phyloP scores from a whole-genome alignment of 2,888 invertebrate genomes.

The Kuschelorhynchus macadamiae region DNA sequence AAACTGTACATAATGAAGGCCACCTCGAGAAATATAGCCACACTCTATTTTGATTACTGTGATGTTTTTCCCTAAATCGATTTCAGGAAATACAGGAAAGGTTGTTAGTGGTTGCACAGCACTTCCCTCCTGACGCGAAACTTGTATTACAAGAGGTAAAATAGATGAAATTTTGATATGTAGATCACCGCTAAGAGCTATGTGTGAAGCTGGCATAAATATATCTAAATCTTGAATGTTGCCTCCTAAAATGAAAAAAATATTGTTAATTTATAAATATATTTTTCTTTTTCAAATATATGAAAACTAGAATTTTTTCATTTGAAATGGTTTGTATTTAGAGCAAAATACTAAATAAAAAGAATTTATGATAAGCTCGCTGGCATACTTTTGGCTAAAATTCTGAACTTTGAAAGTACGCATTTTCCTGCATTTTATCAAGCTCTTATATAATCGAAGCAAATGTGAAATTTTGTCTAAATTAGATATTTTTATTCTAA shows the following conservation, averaged over 20 bases:
- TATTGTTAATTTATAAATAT: neutral
- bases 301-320: too few relatives aligned
- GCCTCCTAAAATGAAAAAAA: constrained; percentile 30
- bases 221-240: constrained; percentile 63
- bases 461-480: too few relatives aligned
- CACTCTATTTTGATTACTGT: constrained; percentile 72
- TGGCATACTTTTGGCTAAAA: too few relatives aligned
- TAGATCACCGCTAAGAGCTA: constrained; percentile 85
- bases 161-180: constrained; percentile 76
- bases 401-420: too few relatives aligned
- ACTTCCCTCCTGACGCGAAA: constrained; percentile 69
- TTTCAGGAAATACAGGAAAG: constrained; percentile 65
- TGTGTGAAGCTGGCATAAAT: constrained; percentile 78
- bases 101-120: constrained; percentile 62
- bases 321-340: too few relatives aligned
- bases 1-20: constrained; percentile 74
- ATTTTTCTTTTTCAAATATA: too few relatives aligned
- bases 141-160: constrained; percentile 65
- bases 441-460: too few relatives aligned
- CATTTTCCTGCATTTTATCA: too few relatives aligned
- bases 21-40: constrained; percentile 82
- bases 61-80: constrained; percentile 63
- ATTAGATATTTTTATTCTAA: too few relatives aligned
- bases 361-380: too few relatives aligned
- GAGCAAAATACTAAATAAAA: too few relatives aligned